These are phyloP conservation scores for Xenopus borealis DNA, from an alignment of 2,113 vertebrate species.

Conservation along the genomic window DNA sequence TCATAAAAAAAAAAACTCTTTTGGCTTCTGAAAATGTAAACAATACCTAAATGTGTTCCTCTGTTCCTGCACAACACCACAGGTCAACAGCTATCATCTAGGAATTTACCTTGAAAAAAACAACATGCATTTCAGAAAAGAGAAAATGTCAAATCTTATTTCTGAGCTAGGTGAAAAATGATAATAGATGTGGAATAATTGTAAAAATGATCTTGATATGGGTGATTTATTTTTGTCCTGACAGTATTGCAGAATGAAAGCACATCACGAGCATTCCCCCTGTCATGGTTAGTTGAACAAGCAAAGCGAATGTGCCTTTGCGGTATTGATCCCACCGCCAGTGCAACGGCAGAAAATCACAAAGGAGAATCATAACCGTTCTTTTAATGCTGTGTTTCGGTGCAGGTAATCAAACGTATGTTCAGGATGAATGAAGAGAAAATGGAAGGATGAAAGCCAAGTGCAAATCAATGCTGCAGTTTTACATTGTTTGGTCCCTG, in stretches of 20 bases:
- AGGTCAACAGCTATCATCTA: background rate
- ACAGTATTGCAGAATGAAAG: constrained; percentile 19
- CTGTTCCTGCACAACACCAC: background rate
- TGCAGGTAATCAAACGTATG: constrained; percentile 36
- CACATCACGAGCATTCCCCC: constrained; percentile 24
- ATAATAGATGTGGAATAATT: constrained; percentile 23
- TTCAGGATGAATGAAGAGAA: constrained; percentile 25
- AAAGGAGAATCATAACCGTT: constrained; percentile 21
- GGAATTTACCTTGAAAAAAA: background rate
- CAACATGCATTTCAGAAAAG: background rate
- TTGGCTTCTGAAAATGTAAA: no score
- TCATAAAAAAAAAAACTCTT: no score
- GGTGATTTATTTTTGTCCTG: constrained; percentile 1
- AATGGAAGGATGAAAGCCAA: constrained; percentile 29
- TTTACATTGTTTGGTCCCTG: constrained; percentile 12
- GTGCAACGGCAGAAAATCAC: constrained; percentile 16
- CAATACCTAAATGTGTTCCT: no score
- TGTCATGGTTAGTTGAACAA: constrained; percentile 42
- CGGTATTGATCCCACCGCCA: constrained; percentile 28
- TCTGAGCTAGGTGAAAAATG: constrained; percentile 1
- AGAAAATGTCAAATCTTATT: constrained; percentile 10
- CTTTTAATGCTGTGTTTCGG: constrained; percentile 24
- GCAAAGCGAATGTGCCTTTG: constrained; percentile 32
- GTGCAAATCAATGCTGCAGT: constrained; percentile 4
- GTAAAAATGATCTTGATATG: constrained; percentile 27